Evolutionary conservation across 2,888 invertebrate species (phyloP).

Genomic region (Ormyrus pomaceus): DNA sequence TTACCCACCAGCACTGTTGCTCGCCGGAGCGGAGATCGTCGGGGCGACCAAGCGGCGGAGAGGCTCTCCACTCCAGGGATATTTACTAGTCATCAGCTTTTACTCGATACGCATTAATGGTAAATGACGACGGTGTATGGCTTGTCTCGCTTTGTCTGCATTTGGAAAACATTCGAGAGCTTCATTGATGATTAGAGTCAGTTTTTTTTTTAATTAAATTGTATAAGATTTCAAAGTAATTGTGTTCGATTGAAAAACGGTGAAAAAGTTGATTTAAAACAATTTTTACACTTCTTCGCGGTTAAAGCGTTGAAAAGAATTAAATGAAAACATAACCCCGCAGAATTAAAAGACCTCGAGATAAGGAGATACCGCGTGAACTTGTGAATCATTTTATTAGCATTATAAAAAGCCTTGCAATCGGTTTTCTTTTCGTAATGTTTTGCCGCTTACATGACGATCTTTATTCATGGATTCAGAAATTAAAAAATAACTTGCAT

Average conservation of each 20-base stretch:
- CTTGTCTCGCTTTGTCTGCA: too few species aligned
- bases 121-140: background rate
- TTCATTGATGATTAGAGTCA: background rate
- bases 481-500: too few species aligned
- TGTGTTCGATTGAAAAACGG: background rate
- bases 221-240: background rate
- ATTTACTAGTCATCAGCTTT: slow-evolving; percentile 55
- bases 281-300: slow-evolving; percentile 7
- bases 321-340: slow-evolving; percentile 26
- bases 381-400: slow-evolving; percentile 11
- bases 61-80: slow-evolving; percentile 23
- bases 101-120: slow-evolving; percentile 51
- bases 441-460: too few species aligned
- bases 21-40: too few species aligned
- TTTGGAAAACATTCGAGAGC: background rate
- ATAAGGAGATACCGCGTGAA: slow-evolving; percentile 4
- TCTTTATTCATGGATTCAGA: too few species aligned
- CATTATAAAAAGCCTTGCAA: background rate
- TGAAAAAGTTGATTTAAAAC: background rate
- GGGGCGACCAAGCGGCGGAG: background rate
- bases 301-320: slow-evolving; percentile 6
- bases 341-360: slow-evolving; percentile 8
- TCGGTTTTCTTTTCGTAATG: too few species aligned
- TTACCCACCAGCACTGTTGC: too few species aligned
- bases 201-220: background rate